Percentiles rank a stretch among this genome's conserved stretches.
Conservation (phyloP, 2,113 vertebrate genomes). For the Chroicocephalus ridibundus region DNA sequence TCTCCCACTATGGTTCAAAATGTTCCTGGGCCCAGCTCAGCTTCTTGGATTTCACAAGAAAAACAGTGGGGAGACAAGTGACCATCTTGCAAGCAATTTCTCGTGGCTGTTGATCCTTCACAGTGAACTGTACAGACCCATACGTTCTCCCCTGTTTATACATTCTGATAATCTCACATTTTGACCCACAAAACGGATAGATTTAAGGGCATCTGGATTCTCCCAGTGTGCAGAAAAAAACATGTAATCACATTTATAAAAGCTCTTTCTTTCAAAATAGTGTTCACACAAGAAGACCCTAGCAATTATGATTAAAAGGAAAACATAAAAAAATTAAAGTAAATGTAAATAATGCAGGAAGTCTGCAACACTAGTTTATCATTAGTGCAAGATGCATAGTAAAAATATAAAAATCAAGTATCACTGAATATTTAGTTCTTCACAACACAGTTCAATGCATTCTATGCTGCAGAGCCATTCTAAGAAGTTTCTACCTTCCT, state of each 20-base stretch:
- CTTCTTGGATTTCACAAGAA: background rate
- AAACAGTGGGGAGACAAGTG: background rate
- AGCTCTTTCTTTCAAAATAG: background rate
- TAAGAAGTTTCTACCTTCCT: background rate
- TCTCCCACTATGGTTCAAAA: background rate
- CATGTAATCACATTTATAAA: background rate
- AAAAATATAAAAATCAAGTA: background rate
- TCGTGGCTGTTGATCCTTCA: background rate
- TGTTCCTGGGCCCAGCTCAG: background rate
- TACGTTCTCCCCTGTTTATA: background rate
- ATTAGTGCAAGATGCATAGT: background rate
- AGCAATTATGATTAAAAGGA: background rate
- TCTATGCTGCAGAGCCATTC: background rate
- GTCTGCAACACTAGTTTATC: background rate
- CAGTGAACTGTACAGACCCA: background rate
- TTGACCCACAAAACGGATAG: background rate
- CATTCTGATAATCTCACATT: background rate
- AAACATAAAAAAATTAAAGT: background rate
- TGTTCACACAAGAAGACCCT: background rate
- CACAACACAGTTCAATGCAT: background rate
- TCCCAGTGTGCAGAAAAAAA: background rate
- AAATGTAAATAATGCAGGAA: background rate
- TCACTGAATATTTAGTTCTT: background rate
- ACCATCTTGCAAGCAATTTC: background rate
- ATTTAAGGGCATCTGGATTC: background rate